A percentile compares a stretch with the other conserved stretches of the same genome.
Evolutionary conservation across 2,113 vertebrate genomes (phyloP).

Genomic region (Tauraco erythrolophus): DNA sequence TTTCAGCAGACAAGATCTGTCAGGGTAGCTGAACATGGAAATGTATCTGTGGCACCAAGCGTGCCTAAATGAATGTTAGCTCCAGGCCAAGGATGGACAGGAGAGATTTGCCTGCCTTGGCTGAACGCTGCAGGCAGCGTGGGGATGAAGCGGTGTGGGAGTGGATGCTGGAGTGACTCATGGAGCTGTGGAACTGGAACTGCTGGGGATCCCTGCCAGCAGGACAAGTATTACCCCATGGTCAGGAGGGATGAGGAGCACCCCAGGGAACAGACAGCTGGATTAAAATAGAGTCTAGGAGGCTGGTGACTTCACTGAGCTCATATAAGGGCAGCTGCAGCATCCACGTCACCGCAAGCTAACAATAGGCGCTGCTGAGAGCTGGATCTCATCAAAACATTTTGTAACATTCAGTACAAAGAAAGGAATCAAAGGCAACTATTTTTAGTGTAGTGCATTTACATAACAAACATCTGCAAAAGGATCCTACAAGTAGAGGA

Average conservation of each 20-base stretch:
- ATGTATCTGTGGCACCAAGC: neutral
- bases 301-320: conserved; percentile 57
- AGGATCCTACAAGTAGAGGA: conserved; percentile 58
- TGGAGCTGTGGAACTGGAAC: neutral
- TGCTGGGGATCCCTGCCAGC: conserved; percentile 32
- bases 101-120: neutral
- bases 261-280: conserved; percentile 16
- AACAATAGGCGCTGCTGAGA: conserved; percentile 63
- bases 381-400: conserved; percentile 64
- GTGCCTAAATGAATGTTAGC: neutral
- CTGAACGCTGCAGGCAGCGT: neutral
- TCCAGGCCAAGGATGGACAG: neutral
- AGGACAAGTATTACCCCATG: neutral
- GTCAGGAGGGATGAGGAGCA: neutral
- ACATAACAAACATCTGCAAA: conserved; percentile 63
- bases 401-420: conserved; percentile 65
- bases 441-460: conserved; percentile 76
- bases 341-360: conserved; percentile 43
- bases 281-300: conserved; percentile 55
- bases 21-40: neutral
- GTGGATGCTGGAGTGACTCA: neutral
- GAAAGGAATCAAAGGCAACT: conserved; percentile 64
- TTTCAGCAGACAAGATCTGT: neutral
- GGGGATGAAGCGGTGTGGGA: neutral
- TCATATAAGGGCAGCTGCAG: conserved; percentile 70